Evolutionary conservation across 2,888 invertebrate species (phyloP).

Genomic region (Phortica magna): DNA sequence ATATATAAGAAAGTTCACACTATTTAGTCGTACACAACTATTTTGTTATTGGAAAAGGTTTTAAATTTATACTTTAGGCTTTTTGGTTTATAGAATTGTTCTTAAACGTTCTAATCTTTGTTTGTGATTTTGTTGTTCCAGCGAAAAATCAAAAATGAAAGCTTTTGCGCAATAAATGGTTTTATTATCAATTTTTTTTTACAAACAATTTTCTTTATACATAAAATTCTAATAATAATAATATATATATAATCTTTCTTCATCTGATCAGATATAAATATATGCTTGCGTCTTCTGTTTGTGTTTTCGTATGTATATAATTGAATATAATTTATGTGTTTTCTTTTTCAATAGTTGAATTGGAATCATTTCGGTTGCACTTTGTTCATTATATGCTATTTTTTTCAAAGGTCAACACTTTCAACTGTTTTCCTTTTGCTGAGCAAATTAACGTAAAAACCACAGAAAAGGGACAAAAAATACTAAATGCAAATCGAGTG

Average conservation of each 20-base stretch:
- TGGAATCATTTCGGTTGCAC: not conserved
- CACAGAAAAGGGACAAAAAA: not conserved
- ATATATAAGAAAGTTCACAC: no score
- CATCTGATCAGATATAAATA: constrained; percentile 50
- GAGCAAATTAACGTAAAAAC: not conserved
- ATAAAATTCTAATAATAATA: constrained; percentile 57
- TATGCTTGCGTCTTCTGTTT: constrained; percentile 44
- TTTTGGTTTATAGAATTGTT: no score
- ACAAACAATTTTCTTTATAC: constrained; percentile 58
- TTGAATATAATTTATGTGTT: not conserved
- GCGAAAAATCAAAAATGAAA: not conserved
- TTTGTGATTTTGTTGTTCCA: no score
- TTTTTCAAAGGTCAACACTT: not conserved
- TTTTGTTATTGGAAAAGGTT: no score
- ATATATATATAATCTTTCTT: constrained; percentile 50
- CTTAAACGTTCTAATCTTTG: no score
- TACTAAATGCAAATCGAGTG: constrained; percentile 1
- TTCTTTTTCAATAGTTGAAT: constrained; percentile 19
- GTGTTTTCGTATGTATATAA: constrained; percentile 40
- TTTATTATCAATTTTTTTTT: constrained; percentile 54
- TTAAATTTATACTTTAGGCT: no score
- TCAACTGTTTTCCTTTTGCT: not conserved
- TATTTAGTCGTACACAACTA: no score
- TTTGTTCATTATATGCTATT: not conserved
- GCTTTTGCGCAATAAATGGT: constrained; percentile 58